These are phyloP conservation scores for Hippocampus mohnikei DNA, from an alignment of 2,113 vertebrate genomes.

Conservation along the genomic window DNA sequence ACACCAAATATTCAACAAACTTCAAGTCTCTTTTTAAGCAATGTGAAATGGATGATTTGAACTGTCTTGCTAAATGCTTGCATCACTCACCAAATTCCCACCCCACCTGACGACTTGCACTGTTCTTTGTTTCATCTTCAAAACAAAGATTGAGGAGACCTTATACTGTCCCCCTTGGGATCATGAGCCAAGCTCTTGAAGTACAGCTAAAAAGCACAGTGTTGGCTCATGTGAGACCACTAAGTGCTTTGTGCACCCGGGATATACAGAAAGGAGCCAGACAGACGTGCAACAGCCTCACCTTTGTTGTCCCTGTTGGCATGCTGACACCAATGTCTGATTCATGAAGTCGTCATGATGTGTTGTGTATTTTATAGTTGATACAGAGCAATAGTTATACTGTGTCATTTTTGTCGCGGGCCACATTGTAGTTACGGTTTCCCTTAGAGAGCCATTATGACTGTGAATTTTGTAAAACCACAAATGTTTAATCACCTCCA, in stretches of 20 bases:
- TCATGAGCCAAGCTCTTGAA: conserved; percentile 36
- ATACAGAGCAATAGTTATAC: not conserved
- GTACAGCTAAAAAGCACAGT: conserved; percentile 43
- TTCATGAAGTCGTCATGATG: conserved; percentile 11
- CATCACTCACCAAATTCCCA: conserved; percentile 6
- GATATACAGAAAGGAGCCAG: conserved; percentile 20
- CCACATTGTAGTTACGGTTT: too few relatives aligned
- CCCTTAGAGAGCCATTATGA: too few relatives aligned
- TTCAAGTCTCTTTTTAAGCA: not conserved
- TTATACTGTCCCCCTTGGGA: conserved; percentile 32
- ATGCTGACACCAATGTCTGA: conserved; percentile 26
- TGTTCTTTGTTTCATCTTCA: conserved; percentile 52
- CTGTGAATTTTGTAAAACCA: too few relatives aligned
- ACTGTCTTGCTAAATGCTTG: conserved; percentile 14
- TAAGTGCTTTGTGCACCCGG: conserved; percentile 58
- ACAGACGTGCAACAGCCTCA: conserved; percentile 43
- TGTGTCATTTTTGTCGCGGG: too few relatives aligned
- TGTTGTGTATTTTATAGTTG: not conserved
- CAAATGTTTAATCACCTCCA: too few relatives aligned
- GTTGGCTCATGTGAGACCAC: conserved; percentile 39
- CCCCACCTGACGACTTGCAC: conserved; percentile 1
- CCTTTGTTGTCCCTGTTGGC: conserved; percentile 35
- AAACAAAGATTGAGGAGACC: conserved; percentile 45
- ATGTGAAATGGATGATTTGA: conserved; percentile 7
- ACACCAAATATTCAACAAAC: not conserved